Evolutionary conservation across 1,140 invertebrate species (phyloP).

Genomic region (Trichogramma pretiosum): DNA sequence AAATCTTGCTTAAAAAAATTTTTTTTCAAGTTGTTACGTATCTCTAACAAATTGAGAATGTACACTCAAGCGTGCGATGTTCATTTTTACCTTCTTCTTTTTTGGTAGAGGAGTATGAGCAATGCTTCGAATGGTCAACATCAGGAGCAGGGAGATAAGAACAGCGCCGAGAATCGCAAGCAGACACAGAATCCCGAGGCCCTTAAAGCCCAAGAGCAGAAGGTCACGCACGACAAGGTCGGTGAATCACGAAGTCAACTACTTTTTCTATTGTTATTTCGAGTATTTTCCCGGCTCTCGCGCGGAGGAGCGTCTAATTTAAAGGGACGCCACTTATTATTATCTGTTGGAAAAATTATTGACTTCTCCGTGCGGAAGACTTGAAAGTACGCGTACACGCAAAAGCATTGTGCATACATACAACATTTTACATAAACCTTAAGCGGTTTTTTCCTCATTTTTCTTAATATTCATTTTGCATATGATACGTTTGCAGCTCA

Average conservation of each 20-base stretch:
- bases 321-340: too few species aligned
- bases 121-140: not conserved
- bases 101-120: conserved; percentile 30
- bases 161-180: conserved; percentile 19
- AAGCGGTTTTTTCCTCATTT: too few species aligned
- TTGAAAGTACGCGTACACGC: too few species aligned
- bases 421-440: too few species aligned
- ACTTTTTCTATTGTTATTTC: too few species aligned
- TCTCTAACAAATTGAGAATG: too few species aligned
- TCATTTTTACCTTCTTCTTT: not conserved
- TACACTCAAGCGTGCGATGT: too few species aligned
- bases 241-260: conserved; percentile 14
- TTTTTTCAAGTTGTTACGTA: too few species aligned
- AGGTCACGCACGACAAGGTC: conserved; percentile 42
- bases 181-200: conserved; percentile 27
- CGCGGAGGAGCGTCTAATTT: too few species aligned
- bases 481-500: conserved; percentile 47
- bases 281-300: not conserved
- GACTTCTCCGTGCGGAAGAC: not conserved
- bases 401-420: too few species aligned
- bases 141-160: not conserved
- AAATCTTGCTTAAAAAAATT: too few species aligned
- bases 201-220: conserved; percentile 34
- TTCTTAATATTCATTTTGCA: not conserved
- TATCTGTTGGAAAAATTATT: not conserved